These are phyloP conservation scores for Thymelicus lineola DNA, from an alignment of 2,888 invertebrate species.

Conservation along the genomic window DNA sequence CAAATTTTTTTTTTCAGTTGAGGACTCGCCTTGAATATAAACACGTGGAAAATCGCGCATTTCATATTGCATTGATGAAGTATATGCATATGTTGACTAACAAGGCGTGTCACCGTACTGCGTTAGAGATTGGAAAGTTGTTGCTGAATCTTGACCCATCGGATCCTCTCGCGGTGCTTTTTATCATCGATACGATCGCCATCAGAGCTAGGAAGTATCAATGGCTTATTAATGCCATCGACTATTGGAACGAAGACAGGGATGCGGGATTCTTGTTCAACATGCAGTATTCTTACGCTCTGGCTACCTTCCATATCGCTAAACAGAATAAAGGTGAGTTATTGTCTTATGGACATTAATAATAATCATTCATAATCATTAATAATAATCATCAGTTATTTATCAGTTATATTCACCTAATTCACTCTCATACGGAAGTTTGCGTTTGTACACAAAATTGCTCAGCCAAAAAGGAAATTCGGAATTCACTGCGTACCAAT, in stretches of 20 bases:
- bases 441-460: no score
- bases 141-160: conserved; percentile 90
- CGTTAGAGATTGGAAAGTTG: conserved; percentile 93
- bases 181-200: conserved; percentile 93
- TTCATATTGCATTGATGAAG: conserved; percentile 89
- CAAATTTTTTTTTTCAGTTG: conserved; percentile 53
- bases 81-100: conserved; percentile 91
- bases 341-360: background rate
- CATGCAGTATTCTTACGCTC: conserved; percentile 61
- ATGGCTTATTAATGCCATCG: conserved; percentile 84
- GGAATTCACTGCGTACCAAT: no score
- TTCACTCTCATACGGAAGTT: no score
- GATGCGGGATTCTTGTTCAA: conserved; percentile 59
- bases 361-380: no score
- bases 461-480: no score
- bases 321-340: conserved; percentile 53
- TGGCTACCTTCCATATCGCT: conserved; percentile 62
- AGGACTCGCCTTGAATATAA: conserved; percentile 60
- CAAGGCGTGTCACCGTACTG: conserved; percentile 93
- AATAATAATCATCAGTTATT: no score
- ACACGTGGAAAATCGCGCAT: conserved; percentile 64
- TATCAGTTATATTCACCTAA: no score
- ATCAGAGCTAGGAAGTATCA: conserved; percentile 89
- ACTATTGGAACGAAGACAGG: conserved; percentile 51
- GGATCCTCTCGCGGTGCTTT: conserved; percentile 90